Evolutionary conservation across 2,113 vertebrate species (phyloP).

Genomic region (Ibidorhyncha struthersii): DNA sequence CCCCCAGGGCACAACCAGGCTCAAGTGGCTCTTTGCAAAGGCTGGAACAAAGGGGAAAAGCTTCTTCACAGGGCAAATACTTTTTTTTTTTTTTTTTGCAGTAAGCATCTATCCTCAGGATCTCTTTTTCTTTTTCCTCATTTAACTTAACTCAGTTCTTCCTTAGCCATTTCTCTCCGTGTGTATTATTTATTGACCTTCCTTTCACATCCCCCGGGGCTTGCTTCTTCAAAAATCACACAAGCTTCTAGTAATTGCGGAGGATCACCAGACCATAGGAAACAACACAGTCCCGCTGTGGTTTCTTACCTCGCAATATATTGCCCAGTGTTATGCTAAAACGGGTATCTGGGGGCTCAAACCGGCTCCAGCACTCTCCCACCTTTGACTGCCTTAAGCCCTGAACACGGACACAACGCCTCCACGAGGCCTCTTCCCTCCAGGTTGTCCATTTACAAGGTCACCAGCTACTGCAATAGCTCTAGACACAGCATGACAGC

Average conservation of each 20-base stretch:
- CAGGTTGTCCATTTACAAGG: not conserved
- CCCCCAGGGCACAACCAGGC: not conserved
- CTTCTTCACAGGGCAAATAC: not conserved
- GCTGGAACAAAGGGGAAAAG: not conserved
- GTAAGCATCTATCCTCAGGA: not conserved
- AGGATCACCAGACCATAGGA: not conserved
- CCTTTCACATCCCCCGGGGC: not conserved
- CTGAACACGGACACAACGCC: accelerated
- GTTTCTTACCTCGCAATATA: not conserved
- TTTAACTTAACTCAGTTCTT: not conserved
- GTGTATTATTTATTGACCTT: not conserved
- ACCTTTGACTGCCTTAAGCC: not conserved
- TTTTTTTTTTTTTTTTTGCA: not conserved
- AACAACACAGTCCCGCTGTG: not conserved
- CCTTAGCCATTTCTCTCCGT: not conserved
- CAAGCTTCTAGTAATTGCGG: not conserved
- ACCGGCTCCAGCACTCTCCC: not conserved
- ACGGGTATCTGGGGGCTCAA: accelerated
- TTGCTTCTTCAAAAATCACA: not conserved
- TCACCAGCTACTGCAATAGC: not conserved
- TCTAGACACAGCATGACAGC: not conserved
- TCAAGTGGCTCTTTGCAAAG: not conserved
- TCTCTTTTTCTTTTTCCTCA: not conserved
- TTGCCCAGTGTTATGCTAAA: too few relatives aligned
- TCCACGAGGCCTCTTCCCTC: not conserved